Conservation (phyloP, 1,140 invertebrate species). For the Meloidogyne hapla region DNA sequence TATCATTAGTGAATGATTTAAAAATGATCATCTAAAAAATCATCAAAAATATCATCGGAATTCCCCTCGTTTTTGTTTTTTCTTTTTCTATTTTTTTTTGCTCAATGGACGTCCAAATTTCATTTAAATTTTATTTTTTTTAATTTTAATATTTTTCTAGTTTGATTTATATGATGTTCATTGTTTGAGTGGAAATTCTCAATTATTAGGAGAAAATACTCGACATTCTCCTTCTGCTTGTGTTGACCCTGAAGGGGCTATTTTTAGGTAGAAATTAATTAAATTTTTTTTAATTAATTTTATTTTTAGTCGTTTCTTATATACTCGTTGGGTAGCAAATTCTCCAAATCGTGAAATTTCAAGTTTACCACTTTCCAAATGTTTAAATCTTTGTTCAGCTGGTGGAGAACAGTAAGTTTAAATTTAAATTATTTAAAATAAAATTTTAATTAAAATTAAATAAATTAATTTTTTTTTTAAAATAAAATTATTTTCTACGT, state of each 20-base stretch:
- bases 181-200: slow-evolving; percentile 46
- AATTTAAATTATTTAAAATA: neutral
- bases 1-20: no score
- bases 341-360: slow-evolving; percentile 47
- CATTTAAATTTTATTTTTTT: neutral
- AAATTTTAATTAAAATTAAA: slow-evolving; percentile 6
- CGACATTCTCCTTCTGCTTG: neutral
- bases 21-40: no score
- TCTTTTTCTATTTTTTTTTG: no score
- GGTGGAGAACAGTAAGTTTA: slow-evolving; percentile 28
- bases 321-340: slow-evolving; percentile 46
- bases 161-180: slow-evolving; percentile 61
- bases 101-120: no score
- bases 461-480: slow-evolving; percentile 9
- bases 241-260: slow-evolving; percentile 26
- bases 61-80: no score
- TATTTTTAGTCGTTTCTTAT: slow-evolving; percentile 54
- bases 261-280: slow-evolving; percentile 25
- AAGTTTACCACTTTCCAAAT: slow-evolving; percentile 53
- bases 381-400: slow-evolving; percentile 53
- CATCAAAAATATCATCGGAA: no score
- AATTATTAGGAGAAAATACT: slow-evolving; percentile 24
- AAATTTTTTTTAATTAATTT: slow-evolving; percentile 3
- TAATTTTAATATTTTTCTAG: slow-evolving; percentile 3
- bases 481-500: no score